These are phyloP conservation scores for Oscarella lobularis DNA, from an alignment of 37 sponge, comb jelly and placozoan species.

Conservation along the genomic window DNA sequence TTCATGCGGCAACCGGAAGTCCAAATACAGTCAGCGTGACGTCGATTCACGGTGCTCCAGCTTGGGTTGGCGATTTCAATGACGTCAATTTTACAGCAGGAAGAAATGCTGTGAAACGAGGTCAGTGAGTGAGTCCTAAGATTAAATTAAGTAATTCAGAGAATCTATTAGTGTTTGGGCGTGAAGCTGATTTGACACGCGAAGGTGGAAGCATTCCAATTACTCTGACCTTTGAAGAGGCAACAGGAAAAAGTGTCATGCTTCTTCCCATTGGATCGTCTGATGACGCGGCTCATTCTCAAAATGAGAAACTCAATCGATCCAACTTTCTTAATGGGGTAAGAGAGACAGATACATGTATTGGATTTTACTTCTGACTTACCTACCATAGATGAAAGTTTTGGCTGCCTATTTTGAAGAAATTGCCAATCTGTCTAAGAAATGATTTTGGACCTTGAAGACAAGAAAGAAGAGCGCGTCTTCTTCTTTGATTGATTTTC, in stretches of 20 bases:
- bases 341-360: constrained; percentile 1
- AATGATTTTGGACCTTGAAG: too few relatives aligned
- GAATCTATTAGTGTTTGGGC: constrained; percentile 14
- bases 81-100: constrained; percentile 14
- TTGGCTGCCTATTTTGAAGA: constrained; percentile 25
- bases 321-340: constrained; percentile 25
- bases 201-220: constrained; percentile 28
- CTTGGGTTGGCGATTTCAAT: constrained; percentile 22
- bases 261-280: constrained; percentile 17
- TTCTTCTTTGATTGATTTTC: too few relatives aligned
- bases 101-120: constrained; percentile 15
- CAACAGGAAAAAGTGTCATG: constrained; percentile 28
- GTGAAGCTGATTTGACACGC: constrained; percentile 22
- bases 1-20: constrained; percentile 7
- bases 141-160: background rate
- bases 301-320: constrained; percentile 23
- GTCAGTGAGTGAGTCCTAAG: constrained; percentile 1
- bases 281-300: constrained; percentile 30
- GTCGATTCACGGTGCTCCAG: constrained; percentile 18
- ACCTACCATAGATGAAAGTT: constrained; percentile 15
- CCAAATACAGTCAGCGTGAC: constrained; percentile 10
- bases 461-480: too few relatives aligned
- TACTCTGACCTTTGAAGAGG: constrained; percentile 19
- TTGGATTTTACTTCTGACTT: background rate
- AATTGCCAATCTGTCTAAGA: constrained; percentile 4